Evolutionary conservation across 2,797 vertebrate genomes (phyloP).

Genomic region (Pelobates cultripes): DNA sequence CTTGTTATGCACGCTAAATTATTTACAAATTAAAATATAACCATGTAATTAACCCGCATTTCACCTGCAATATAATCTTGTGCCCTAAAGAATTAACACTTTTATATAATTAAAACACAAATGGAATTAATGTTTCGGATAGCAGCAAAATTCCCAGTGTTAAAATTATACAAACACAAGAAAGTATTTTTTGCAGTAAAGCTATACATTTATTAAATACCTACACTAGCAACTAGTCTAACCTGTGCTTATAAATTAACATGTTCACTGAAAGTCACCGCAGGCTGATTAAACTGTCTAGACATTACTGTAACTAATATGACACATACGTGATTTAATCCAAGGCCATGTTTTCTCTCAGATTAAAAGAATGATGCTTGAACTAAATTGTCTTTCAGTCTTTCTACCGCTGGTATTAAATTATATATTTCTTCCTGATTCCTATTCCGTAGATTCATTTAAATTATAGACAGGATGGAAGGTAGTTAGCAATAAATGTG

Average conservation of each 20-base stretch:
- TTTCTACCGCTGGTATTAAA: conserved; percentile 1
- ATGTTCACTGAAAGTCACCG: not conserved
- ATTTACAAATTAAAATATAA: not conserved
- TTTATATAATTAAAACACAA: not conserved
- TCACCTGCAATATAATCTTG: not conserved
- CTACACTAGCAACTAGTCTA: not conserved
- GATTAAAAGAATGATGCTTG: conserved; percentile 12
- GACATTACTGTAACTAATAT: not conserved
- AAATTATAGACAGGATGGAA: conserved; percentile 35
- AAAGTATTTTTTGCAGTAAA: not conserved
- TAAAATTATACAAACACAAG: not conserved
- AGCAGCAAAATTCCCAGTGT: not conserved
- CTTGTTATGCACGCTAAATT: not conserved
- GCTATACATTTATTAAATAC: not conserved
- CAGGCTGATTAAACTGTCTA: conserved; percentile 12
- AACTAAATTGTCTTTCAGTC: conserved; percentile 15
- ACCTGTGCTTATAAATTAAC: not conserved
- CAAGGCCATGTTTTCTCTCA: conserved; percentile 5
- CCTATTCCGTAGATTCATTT: conserved; percentile 12
- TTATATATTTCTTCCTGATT: conserved; percentile 18
- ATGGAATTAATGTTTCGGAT: not conserved
- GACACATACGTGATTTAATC: conserved; percentile 14
- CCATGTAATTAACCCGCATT: not conserved
- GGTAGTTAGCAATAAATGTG: conserved; percentile 26
- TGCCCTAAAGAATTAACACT: not conserved